phyloP scores from a whole-genome alignment of 1,140 invertebrate species.

The Procambarus virginalis region DNA sequence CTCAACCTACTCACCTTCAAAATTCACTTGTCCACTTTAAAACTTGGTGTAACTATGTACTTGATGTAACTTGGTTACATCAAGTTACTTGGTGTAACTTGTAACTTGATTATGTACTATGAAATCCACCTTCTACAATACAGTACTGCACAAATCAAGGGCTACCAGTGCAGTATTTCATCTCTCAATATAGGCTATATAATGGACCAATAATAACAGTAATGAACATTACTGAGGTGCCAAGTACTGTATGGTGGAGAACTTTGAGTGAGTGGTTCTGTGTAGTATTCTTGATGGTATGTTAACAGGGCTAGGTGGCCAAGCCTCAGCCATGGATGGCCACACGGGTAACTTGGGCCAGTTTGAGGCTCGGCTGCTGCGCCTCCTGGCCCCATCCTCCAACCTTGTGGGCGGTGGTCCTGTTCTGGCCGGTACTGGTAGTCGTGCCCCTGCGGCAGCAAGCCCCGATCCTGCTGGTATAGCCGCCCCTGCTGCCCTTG shows the following conservation, averaged over 20 bases:
- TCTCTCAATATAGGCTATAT: not conserved
- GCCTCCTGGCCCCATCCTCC: conserved; percentile 53
- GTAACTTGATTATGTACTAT: too few relatives aligned
- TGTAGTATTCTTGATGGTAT: conserved; percentile 34
- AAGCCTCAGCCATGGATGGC: conserved; percentile 34
- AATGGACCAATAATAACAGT: not conserved
- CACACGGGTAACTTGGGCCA: conserved; percentile 59
- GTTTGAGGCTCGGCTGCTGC: conserved; percentile 60
- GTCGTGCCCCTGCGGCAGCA: conserved; percentile 32
- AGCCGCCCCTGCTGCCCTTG: conserved; percentile 44
- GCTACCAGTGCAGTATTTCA: too few relatives aligned
- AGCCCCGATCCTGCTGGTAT: conserved; percentile 46
- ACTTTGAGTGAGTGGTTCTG: not conserved
- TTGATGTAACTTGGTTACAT: too few relatives aligned
- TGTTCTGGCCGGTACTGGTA: conserved; percentile 22
- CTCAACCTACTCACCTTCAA: too few relatives aligned
- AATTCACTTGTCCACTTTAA: too few relatives aligned
- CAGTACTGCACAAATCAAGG: too few relatives aligned
- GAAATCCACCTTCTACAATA: too few relatives aligned
- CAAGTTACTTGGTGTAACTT: too few relatives aligned
- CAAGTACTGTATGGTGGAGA: not conserved
- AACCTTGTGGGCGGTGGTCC: conserved; percentile 12
- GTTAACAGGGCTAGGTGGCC: conserved; percentile 34
- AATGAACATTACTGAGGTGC: not conserved
- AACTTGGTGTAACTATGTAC: too few relatives aligned